Conservation (phyloP, 2,888 invertebrate genomes). For the Pyralis farinalis region DNA sequence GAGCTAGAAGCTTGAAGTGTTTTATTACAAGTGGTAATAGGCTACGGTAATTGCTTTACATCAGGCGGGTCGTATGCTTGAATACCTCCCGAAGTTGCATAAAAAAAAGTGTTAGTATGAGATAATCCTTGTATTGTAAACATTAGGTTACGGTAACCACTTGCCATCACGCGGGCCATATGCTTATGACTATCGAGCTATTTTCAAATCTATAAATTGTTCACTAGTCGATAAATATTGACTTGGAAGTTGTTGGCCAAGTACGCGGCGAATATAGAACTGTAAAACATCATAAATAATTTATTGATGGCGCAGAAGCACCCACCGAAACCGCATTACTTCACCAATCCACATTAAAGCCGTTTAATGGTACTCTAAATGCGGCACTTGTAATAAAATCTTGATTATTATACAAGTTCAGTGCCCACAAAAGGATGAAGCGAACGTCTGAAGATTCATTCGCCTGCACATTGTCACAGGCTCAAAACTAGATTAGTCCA, state of each 20-base stretch:
- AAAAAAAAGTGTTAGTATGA: too few species aligned
- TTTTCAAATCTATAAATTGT: constrained; percentile 17
- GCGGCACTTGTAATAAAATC: constrained; percentile 26
- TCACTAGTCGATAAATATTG: constrained; percentile 15
- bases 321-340: constrained; percentile 27
- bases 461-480: background rate
- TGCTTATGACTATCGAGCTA: constrained; percentile 9
- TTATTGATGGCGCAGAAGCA: constrained; percentile 28
- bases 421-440: background rate
- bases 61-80: too few species aligned
- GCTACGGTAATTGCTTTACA: too few species aligned
- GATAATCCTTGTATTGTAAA: too few species aligned
- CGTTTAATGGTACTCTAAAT: constrained; percentile 25
- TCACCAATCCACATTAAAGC: constrained; percentile 23
- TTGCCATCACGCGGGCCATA: too few species aligned
- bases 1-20: too few species aligned
- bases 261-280: constrained; percentile 25
- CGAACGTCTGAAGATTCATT: background rate
- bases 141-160: too few species aligned
- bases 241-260: constrained; percentile 15
- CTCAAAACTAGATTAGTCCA: background rate
- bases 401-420: constrained; percentile 18
- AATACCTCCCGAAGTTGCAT: too few species aligned
- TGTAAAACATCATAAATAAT: constrained; percentile 31
- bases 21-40: too few species aligned